Evolutionary conservation across 2,113 vertebrate species (phyloP).

Genomic region (Scytalopus superciliaris): DNA sequence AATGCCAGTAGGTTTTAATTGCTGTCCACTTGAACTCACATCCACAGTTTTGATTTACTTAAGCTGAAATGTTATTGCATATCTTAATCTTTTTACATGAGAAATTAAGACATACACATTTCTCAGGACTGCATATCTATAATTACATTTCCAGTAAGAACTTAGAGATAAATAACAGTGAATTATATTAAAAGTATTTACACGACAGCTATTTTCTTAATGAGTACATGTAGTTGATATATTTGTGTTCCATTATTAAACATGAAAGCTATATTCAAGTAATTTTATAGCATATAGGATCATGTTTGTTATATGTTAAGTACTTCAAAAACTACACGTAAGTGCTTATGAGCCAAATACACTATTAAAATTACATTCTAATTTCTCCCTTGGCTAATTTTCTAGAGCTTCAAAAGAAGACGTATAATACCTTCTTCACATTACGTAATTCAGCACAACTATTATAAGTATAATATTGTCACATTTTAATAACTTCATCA

Average conservation of each 20-base stretch:
- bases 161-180: neutral
- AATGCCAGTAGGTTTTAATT: neutral
- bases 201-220: neutral
- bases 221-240: neutral
- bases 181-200: neutral
- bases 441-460: neutral
- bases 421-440: neutral
- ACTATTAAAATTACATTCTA: constrained; percentile 19
- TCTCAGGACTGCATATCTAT: neutral
- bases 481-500: neutral
- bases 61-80: neutral
- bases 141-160: neutral
- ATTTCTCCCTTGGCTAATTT: constrained; percentile 15
- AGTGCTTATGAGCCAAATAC: constrained; percentile 12
- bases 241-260: neutral
- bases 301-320: neutral
- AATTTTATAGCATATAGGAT: neutral
- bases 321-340: neutral
- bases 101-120: neutral
- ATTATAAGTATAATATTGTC: neutral
- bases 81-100: neutral
- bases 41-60: neutral
- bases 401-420: neutral
- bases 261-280: neutral
- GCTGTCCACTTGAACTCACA: neutral